A percentile compares a stretch with the other conserved stretches of the same genome.
phyloP scores from a whole-genome alignment of 2,888 invertebrate genomes.

The Pandemis cinnamomeana region DNA sequence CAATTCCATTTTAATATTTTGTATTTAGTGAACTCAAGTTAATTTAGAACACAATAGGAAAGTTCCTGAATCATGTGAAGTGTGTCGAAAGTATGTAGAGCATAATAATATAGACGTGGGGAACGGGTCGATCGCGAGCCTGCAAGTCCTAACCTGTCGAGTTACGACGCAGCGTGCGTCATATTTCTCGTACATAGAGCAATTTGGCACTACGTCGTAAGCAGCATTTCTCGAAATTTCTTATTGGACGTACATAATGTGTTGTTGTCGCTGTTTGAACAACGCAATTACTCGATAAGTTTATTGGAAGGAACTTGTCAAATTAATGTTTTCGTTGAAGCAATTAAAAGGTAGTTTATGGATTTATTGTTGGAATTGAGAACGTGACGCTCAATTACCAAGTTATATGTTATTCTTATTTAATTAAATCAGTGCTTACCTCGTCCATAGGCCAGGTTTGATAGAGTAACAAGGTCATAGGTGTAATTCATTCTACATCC shows the following conservation, averaged over 20 bases:
- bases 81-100: background rate
- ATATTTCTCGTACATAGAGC: constrained; percentile 22
- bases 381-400: too few species aligned
- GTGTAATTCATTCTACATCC: too few species aligned
- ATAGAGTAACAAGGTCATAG: too few species aligned
- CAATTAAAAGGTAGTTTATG: background rate
- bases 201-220: constrained; percentile 1
- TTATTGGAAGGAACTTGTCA: background rate
- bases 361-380: background rate
- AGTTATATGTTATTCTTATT: too few species aligned
- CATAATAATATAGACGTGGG: background rate
- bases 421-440: too few species aligned
- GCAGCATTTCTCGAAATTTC: constrained; percentile 15
- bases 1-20: background rate
- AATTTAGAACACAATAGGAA: background rate
- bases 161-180: constrained; percentile 17
- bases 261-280: background rate
- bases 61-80: background rate
- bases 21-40: background rate
- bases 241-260: background rate
- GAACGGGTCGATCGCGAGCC: constrained; percentile 9
- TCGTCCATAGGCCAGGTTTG: too few species aligned
- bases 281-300: background rate
- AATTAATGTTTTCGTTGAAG: background rate
- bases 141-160: constrained; percentile 43